A percentile compares a stretch with the other conserved stretches of the same genome.
Evolutionary conservation across 2,113 vertebrate species (phyloP).

Genomic region (Amblyopsis rosae): DNA sequence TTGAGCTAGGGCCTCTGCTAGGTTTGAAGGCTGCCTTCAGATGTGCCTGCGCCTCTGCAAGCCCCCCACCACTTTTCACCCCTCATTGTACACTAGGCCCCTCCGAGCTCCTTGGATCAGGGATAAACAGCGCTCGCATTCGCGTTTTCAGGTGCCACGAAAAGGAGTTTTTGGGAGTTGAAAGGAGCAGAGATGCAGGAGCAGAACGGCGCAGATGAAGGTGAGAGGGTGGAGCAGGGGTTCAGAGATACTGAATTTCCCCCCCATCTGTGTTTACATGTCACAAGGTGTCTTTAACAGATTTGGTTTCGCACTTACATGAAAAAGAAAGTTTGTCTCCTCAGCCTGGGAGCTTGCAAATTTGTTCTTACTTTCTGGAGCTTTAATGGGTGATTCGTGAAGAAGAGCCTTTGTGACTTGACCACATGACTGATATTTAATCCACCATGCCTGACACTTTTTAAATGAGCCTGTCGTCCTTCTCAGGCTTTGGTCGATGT

Average conservation of each 20-base stretch:
- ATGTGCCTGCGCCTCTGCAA: conserved; percentile 61
- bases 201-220: conserved; percentile 34
- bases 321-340: conserved; percentile 41
- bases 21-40: conserved; percentile 60
- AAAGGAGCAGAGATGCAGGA: conserved; percentile 46
- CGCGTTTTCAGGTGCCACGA: conserved; percentile 54
- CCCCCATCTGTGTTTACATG: conserved; percentile 44
- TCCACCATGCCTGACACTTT: background rate
- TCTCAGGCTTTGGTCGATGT: background rate
- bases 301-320: conserved; percentile 55
- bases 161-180: conserved; percentile 42
- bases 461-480: background rate
- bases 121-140: conserved; percentile 53
- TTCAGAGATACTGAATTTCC: conserved; percentile 28
- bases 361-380: conserved; percentile 9
- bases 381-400: background rate
- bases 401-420: conserved; percentile 2
- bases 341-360: conserved; percentile 31
- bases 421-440: background rate
- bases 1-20: conserved; percentile 60
- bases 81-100: conserved; percentile 33
- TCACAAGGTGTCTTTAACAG: conserved; percentile 59
- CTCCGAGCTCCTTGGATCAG: conserved; percentile 50
- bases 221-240: conserved; percentile 28
- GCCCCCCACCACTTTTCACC: conserved; percentile 42